A percentile compares a stretch with the other conserved stretches of the same genome.
Conservation (phyloP, 2,888 invertebrate species). For the Apeira syringaria region DNA sequence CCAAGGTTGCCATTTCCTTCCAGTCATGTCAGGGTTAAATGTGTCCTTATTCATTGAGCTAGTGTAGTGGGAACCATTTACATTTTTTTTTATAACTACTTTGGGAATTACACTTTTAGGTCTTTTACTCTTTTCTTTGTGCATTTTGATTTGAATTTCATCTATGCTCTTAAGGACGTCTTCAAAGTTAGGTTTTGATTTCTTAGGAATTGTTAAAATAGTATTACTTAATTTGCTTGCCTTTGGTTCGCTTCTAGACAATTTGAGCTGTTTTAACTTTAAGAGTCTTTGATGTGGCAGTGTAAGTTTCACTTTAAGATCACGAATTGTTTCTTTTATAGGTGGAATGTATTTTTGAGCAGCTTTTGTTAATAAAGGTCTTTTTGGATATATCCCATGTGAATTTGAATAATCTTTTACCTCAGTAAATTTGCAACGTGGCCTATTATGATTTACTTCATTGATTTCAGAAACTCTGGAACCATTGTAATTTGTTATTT, state of each 20-base stretch:
- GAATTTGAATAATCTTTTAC: slow-evolving; percentile 53
- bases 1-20: slow-evolving; percentile 81
- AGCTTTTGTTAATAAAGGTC: slow-evolving; percentile 74
- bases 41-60: slow-evolving; percentile 56
- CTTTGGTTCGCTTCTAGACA: slow-evolving; percentile 64
- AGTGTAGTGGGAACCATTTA: slow-evolving; percentile 75
- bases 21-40: slow-evolving; percentile 74
- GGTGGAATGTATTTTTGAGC: slow-evolving; percentile 82
- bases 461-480: slow-evolving; percentile 65
- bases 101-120: slow-evolving; percentile 67
- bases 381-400: slow-evolving; percentile 43
- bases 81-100: slow-evolving; percentile 76
- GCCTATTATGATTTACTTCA: slow-evolving; percentile 43
- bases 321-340: slow-evolving; percentile 59
- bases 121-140: slow-evolving; percentile 68
- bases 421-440: slow-evolving; percentile 67
- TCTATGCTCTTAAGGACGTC: slow-evolving; percentile 80
- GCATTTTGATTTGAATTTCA: slow-evolving; percentile 70
- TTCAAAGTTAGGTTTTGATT: slow-evolving; percentile 77
- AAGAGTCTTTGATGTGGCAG: slow-evolving; percentile 70
- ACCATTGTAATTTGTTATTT: slow-evolving; percentile 70
- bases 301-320: slow-evolving; percentile 72
- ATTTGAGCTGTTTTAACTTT: slow-evolving; percentile 69
- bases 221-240: slow-evolving; percentile 42
- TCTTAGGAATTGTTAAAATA: slow-evolving; percentile 53